Base-by-base conservation (phyloP, 2,888 invertebrate species). In the Tholera decimalis region DNA sequence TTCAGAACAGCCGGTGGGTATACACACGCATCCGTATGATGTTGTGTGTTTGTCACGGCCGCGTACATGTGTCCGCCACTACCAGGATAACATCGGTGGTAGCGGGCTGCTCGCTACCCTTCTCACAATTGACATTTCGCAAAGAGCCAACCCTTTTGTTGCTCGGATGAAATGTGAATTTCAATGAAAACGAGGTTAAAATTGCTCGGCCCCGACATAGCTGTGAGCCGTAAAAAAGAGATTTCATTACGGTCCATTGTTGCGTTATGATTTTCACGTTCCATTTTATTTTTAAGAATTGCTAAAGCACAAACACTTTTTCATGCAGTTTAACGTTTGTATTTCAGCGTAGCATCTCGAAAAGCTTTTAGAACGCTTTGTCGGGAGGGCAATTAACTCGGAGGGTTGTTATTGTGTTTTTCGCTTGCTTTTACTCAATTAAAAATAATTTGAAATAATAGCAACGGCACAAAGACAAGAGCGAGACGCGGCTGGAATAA, bases 371-470 rank as follows among this genome's bases (percentile, higher is more conserved):
- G 85, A 85, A 86, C 84, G 86, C 87, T 89, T 87, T 88, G 88
- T 84, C 80, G 85, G 83, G 73, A 77, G 83, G 84, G 89, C 91
- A 93, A 94, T 93, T 92, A 92, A 90, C 89, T 87, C 84, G 74
- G 85, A 87, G 87, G 84, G 88, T 85, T 88, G 89, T 89, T 91
- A 85, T 89, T 89, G 87, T 90, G 90, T 91, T 91, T 89, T 91
- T 90, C 88, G 88, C 85, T 90, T 90, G 91, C 91, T 91, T 92
- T 91, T 92, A 90, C 88, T 90, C 92, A 93, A 93, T 93, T 93
- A 93, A 93, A 93, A 93, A 93, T 93, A 92, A 94, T 93, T 92
- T 91, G 87, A 90, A 93, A 92, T 93, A 92, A 93, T 92, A 92
- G 90, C 89, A 75, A 77, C 85, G 85, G 86, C 86, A 88, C 88